Percentiles rank a stretch among this genome's conserved stretches.
phyloP scores from a whole-genome alignment of 2,888 invertebrate species.

The Spisula subtruncata region DNA sequence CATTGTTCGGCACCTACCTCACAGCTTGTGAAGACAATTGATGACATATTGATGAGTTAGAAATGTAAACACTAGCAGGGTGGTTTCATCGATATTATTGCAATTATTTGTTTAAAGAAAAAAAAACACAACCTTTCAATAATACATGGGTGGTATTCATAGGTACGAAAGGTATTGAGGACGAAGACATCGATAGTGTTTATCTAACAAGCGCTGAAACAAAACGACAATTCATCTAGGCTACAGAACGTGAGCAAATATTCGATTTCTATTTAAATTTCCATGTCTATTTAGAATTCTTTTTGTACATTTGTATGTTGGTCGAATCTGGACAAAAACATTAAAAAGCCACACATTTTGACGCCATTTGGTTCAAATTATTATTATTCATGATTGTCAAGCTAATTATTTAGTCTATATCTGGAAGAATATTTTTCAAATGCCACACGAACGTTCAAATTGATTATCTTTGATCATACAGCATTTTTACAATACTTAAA shows the following conservation, averaged over 20 bases:
- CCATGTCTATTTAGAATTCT: not conserved
- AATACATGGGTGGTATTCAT: not conserved
- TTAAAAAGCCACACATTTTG: not conserved
- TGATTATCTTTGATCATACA: no score
- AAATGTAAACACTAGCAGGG: not conserved
- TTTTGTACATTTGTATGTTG: no score
- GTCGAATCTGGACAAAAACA: not conserved
- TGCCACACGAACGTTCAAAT: no score
- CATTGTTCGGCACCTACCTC: not conserved
- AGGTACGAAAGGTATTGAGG: not conserved
- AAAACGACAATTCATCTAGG: not conserved
- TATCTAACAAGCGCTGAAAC: not conserved
- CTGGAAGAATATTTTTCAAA: not conserved
- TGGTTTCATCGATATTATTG: not conserved
- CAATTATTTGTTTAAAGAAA: not conserved
- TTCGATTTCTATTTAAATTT: not conserved
- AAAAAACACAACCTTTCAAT: not conserved
- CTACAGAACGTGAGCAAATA: not conserved
- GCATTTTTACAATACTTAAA: no score
- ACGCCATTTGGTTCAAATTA: not conserved
- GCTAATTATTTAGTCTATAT: not conserved
- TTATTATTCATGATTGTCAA: not conserved
- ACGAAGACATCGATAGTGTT: constrained; percentile 1
- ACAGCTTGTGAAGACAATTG: not conserved
- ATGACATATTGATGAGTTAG: not conserved